phyloP scores from a whole-genome alignment of 2,888 invertebrate species.

The Cataglyphis albicans region DNA sequence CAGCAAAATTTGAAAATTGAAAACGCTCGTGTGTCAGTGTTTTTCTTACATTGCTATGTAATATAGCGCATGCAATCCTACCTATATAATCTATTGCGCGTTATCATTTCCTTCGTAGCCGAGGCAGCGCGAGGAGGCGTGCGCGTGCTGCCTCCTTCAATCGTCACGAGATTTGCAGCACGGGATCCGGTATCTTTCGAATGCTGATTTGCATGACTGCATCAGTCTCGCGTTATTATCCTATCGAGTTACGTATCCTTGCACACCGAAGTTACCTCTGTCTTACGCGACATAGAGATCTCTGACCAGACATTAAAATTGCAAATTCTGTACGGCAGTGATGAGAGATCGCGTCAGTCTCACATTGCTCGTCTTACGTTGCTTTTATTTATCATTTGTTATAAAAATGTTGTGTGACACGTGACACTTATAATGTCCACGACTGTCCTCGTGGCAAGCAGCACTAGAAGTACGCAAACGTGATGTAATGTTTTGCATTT shows the following conservation, averaged over 20 bases:
- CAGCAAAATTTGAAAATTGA: neutral
- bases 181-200: slow-evolving; percentile 60
- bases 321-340: slow-evolving; percentile 77
- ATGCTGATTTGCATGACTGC: slow-evolving; percentile 70
- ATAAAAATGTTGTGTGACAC: slow-evolving; percentile 25
- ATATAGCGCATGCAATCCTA: neutral
- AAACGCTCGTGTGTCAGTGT: neutral
- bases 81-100: slow-evolving; percentile 3
- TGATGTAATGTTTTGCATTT: neutral
- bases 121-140: neutral
- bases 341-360: slow-evolving; percentile 65
- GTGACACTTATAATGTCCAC: slow-evolving; percentile 11
- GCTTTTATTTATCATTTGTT: slow-evolving; percentile 33
- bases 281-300: slow-evolving; percentile 46
- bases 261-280: slow-evolving; percentile 49
- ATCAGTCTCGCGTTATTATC: slow-evolving; percentile 68
- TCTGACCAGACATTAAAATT: slow-evolving; percentile 77
- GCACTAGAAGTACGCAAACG: neutral
- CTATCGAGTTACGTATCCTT: slow-evolving; percentile 70
- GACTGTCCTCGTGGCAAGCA: neutral
- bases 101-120: slow-evolving; percentile 32
- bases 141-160: slow-evolving; percentile 18
- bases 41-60: neutral
- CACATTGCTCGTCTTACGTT: slow-evolving; percentile 32
- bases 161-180: slow-evolving; percentile 53